Evolutionary conservation across 1,140 invertebrate species (phyloP), one percentile per base, ranked within the genome.

Genomic region (Yoshiicerus persimilis): DNA sequence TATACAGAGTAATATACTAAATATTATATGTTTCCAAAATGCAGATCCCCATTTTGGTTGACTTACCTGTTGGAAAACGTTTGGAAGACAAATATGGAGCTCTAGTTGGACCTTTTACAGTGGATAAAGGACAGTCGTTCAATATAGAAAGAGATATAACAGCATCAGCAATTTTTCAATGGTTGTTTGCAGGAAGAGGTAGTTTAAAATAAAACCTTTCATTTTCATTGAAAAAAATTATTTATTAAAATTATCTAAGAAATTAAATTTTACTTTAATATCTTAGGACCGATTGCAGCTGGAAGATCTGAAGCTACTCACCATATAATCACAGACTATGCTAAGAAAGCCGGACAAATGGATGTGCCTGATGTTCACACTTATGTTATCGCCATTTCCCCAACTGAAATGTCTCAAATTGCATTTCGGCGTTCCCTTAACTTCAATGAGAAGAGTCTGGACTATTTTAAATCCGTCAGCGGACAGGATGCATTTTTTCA

Each of bases 401-500:
- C 83, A 1, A 39, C 34, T 16, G 39, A 70, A 23, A 32, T 70
- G 30, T 25, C 20, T 70, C 39, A 30, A 84, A 25, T 23, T 56
- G 83, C 25, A 85, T 87, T 41, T 39, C 0, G 30, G 30, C 2
- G 25, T 13, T 10, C 83, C 30, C 25, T 84, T 5, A 84, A 84
- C 27, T 47, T 84, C 83, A 62, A 62, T 23, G n/a, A 30, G 4
- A 38, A 83, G 11, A 25, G 5, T 6, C 30, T 30, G 0, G 11
- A 47, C 23, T 88, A 90, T 64, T 88, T 77, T 34, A 84, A 75
- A 1, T 87, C 32, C 2, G 30, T 41, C 75, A 38, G 83, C 20
- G 89, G 89, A 32, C 47, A 86, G 30, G 89, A 90, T 84, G 32
- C 77, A 23, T 90, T 90, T 62, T 87, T 90, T 25, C 89, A 90